Evolutionary conservation across 2,113 vertebrate species (phyloP), one percentile per base, ranked within the genome.

Genomic region (Campylomormyrus numenius): DNA sequence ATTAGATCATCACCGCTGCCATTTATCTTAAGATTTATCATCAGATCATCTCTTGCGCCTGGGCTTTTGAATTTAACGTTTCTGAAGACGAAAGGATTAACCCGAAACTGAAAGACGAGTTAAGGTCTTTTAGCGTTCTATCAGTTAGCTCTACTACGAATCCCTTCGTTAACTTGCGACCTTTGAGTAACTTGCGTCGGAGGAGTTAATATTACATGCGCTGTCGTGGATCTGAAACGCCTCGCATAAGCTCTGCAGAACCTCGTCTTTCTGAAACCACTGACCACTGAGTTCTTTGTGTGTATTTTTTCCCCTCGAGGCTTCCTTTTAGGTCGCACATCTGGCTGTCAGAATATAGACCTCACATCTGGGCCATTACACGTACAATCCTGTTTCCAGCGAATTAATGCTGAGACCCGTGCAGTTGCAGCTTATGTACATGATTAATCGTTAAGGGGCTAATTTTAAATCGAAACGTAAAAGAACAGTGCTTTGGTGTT

Each of bases 311-410:
- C 42, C 39, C 83, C 83, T 85, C 19, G 45, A 85, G 39, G 83
- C 83, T 85, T 85, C 21, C 45, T 85, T 46, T 85, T 48, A n/a
- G 50, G 50, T 35, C 85, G n/a, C 46, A 87, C 85, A 87, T 87
- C 85, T 87, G 85, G 48, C 85, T 53, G 85, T 87, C 74, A 80
- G 74, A 80, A 80, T 35, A 48, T 27, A 85, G 39, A 53, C 49
- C 50, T 87, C 85, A 87, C 85, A 87, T 87, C 85, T 87, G 85
- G 85, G 31, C 27, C 50, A 19, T 53, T 53, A 53, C 49, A 87
- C 27, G n/a, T 80, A 53, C 50, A 87, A 53, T 35, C 31, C 85
- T 56, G 48, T 49, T 39, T 35, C 49, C 85, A 53, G n/a, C 50
- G 27, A 87, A 87, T 52, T 19, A 15, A 31, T 87, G 19, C 19